Conservation (phyloP, 1,140 invertebrate genomes). For the Ruditapes philippinarum region DNA sequence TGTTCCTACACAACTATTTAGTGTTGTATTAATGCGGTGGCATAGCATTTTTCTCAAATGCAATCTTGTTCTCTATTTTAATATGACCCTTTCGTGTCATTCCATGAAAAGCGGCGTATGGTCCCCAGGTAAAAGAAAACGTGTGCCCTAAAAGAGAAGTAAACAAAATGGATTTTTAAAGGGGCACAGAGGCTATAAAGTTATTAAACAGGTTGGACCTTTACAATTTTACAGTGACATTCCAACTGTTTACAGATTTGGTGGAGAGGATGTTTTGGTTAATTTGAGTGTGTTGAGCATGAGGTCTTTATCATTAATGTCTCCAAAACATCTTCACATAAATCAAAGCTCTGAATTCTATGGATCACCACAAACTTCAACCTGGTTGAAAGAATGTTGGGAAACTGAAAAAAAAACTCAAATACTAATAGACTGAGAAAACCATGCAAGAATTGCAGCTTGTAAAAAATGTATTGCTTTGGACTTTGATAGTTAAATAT, state of each 20-base stretch:
- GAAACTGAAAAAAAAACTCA: background rate
- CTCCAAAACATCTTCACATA: background rate
- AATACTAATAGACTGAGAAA: background rate
- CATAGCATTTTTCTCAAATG: too few species aligned
- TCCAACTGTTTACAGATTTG: background rate
- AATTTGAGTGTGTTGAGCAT: background rate
- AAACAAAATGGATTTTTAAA: too few species aligned
- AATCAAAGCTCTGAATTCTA: background rate
- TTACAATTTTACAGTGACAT: background rate
- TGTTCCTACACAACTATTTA: too few species aligned
- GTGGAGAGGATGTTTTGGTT: background rate
- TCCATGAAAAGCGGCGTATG: too few species aligned
- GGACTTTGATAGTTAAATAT: background rate
- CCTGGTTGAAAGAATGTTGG: background rate
- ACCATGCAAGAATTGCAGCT: background rate
- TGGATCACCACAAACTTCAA: background rate
- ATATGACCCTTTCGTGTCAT: too few species aligned
- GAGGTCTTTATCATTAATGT: background rate
- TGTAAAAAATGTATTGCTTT: background rate
- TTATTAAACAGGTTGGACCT: background rate
- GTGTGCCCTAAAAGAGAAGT: too few species aligned
- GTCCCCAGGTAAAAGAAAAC: too few species aligned
- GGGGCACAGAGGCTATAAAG: background rate
- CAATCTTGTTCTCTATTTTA: too few species aligned
- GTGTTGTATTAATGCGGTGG: too few species aligned